Conservation (phyloP, 2,888 invertebrate genomes). For the Cremastinae sp. region DNA sequence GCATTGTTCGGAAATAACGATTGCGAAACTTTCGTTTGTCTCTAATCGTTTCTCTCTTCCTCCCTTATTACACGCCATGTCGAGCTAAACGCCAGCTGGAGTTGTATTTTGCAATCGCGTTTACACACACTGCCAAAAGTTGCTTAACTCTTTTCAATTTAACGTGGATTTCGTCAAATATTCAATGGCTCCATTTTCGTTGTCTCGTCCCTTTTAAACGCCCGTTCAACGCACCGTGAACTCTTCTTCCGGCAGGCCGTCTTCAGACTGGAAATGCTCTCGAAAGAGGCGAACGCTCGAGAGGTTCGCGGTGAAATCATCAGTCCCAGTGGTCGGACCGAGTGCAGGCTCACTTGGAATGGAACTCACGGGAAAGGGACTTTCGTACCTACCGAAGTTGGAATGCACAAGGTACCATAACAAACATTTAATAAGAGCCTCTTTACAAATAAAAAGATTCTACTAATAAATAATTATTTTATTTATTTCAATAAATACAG, state of each 20-base stretch:
- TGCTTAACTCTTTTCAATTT: neutral
- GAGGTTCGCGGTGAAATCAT: slow-evolving; percentile 89
- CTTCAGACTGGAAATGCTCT: slow-evolving; percentile 89
- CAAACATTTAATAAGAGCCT: neutral
- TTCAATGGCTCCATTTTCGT: neutral
- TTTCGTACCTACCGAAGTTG: slow-evolving; percentile 94
- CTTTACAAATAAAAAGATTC: slow-evolving; percentile 24
- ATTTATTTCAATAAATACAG: slow-evolving; percentile 72
- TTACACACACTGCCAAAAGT: slow-evolving; percentile 5
- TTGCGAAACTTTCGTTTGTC: slow-evolving; percentile 42
- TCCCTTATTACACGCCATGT: slow-evolving; percentile 15
- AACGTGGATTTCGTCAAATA: neutral
- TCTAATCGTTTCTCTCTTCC: neutral
- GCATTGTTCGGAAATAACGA: slow-evolving; percentile 61
- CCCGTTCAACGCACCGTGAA: neutral
- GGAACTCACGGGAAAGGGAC: slow-evolving; percentile 86
- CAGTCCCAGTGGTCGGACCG: slow-evolving; percentile 87
- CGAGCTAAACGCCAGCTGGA: slow-evolving; percentile 19
- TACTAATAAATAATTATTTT: neutral
- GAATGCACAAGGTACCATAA: slow-evolving; percentile 91
- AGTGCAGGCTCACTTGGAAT: slow-evolving; percentile 80
- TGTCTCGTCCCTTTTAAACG: neutral
- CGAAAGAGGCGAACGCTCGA: slow-evolving; percentile 86
- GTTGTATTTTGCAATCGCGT: slow-evolving; percentile 22
- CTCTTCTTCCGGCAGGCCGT: slow-evolving; percentile 84